phyloP scores from a whole-genome alignment of 1,140 invertebrate species.

The Lanistes nyassanus region DNA sequence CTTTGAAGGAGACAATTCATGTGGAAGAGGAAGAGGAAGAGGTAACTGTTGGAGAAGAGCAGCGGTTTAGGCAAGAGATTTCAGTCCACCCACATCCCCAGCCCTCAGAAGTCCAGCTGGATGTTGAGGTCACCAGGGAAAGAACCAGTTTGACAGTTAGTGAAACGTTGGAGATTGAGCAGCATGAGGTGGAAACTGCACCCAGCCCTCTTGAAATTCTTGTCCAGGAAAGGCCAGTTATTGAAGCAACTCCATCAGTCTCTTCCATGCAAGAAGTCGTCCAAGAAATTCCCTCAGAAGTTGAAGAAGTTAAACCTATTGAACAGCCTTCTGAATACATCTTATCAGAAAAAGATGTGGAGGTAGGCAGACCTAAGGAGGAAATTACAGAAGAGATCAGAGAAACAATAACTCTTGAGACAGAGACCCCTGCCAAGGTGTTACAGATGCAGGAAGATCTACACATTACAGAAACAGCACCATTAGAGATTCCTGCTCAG shows the following conservation, averaged over 20 bases:
- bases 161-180: conserved; percentile 19
- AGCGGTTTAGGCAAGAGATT: conserved; percentile 27
- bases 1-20: conserved; percentile 23
- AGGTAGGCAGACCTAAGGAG: conserved; percentile 31
- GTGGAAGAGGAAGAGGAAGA: conserved; percentile 26
- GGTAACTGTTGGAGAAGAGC: conserved; percentile 24
- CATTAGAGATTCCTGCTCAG: conserved; percentile 21
- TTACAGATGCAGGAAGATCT: conserved; percentile 15
- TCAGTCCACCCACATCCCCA: conserved; percentile 14
- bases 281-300: conserved; percentile 15
- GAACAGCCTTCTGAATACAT: conserved; percentile 27
- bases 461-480: conserved; percentile 24
- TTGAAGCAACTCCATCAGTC: conserved; percentile 13
- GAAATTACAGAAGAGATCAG: conserved; percentile 37
- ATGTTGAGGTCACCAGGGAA: conserved; percentile 19
- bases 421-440: conserved; percentile 14
- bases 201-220: conserved; percentile 22
- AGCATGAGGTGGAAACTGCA: conserved; percentile 19
- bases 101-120: conserved; percentile 20
- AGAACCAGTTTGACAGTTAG: neutral
- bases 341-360: conserved; percentile 18
- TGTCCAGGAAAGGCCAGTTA: conserved; percentile 14
- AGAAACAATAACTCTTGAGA: conserved; percentile 35
- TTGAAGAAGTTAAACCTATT: conserved; percentile 31
- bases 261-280: conserved; percentile 9